Conservation (phyloP, 2,888 invertebrate genomes). For the Epirrhoe tristata region DNA sequence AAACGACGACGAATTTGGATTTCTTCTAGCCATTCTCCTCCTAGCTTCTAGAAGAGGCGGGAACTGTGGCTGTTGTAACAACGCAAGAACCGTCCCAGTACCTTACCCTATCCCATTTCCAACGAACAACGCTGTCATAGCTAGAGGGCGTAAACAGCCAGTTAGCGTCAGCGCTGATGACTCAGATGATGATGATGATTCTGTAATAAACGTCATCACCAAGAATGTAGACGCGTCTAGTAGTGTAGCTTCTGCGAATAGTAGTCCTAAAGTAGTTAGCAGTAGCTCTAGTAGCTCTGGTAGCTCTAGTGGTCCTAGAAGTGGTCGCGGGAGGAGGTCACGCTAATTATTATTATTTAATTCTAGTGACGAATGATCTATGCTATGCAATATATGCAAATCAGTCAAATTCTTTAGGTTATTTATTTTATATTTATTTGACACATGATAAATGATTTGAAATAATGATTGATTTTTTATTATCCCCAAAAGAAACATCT, state of each 20-base stretch:
- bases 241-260: slow-evolving; percentile 5
- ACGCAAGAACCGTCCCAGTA: slow-evolving; percentile 56
- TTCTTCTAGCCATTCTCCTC: slow-evolving; percentile 62
- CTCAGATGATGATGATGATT: slow-evolving; percentile 25
- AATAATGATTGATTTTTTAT: slow-evolving; percentile 2
- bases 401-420: too few species aligned
- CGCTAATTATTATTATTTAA: background rate
- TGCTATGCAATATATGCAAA: too few species aligned
- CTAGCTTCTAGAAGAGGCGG: slow-evolving; percentile 57
- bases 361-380: background rate
- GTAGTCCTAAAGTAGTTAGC: slow-evolving; percentile 13
- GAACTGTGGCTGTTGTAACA: slow-evolving; percentile 52
- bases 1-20: slow-evolving; percentile 61
- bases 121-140: slow-evolving; percentile 61
- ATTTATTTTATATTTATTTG: too few species aligned
- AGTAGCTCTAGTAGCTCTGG: slow-evolving; percentile 22
- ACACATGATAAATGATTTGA: background rate
- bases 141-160: slow-evolving; percentile 12
- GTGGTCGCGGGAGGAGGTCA: slow-evolving; percentile 5
- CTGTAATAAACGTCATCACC: slow-evolving; percentile 43
- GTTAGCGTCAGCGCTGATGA: slow-evolving; percentile 32
- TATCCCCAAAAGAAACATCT: background rate
- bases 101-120: slow-evolving; percentile 69
- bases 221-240: slow-evolving; percentile 31
- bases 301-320: slow-evolving; percentile 3